Evolutionary conservation across 2,888 invertebrate genomes (phyloP), one percentile per base, ranked within the genome.

Genomic region (Nymphalis c-album): DNA sequence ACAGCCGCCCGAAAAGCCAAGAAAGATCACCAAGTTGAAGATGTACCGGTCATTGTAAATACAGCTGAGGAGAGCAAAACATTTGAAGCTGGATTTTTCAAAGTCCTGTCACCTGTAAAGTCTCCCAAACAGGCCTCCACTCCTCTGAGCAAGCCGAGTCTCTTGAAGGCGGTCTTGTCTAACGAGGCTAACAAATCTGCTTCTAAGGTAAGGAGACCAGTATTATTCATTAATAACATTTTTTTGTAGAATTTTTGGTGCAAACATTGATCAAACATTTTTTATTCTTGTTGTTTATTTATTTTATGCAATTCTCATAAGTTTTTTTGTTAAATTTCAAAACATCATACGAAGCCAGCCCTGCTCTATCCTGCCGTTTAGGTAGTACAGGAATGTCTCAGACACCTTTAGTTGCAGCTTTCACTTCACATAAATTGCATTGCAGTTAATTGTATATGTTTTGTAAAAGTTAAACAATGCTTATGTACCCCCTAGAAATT

Each of bases 1-100:
- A 0, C 76, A 92, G 91, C 91, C 3, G 90, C 88, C 2, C 80
- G 90, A 46, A 89, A 82, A 78, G 88, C 87, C 0, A 86, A 86
- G 73, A 84, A 84, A 62, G 78, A 81, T 0, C 80, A 82, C 4
- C 40, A 57, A 1, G 35, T 55, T 7, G 53, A 51, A 51, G 13
- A 35, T 3, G 10, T 13, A 18, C 18, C 57, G 4, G 57, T 7
- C 7, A 6, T 7, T 13, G 35, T 18, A 18, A 8, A 18, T 3
- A 18, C 57, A 1, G 8, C 40, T 1, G 40, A 57, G 0, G 48
- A 74, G 1, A 78, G 75, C 50, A 87, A 88, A 75, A 87, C 87
- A 0, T 92, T 93, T 72, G 88, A 92, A 17, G 92, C 86, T 0
- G 92, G 92, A 0, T 93, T 92, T 83, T 92, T 92, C 83, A 74